A percentile compares a stretch with the other conserved stretches of the same genome.
Conservation (phyloP, 2,888 invertebrate genomes). For the Tipula lateralis region DNA sequence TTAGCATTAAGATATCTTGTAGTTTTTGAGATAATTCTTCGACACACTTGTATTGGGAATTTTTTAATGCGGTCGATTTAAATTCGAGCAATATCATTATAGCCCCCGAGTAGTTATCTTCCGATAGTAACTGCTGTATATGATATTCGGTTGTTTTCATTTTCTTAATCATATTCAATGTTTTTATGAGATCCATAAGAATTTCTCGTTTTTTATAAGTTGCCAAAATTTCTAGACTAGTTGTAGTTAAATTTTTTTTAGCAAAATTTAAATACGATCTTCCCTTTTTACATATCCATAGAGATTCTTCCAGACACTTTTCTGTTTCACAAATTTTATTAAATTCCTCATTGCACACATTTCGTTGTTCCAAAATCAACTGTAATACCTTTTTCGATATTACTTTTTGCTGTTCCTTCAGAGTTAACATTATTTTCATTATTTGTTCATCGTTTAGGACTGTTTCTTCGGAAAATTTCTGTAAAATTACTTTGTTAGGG, state of each 20-base stretch:
- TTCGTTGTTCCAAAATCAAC: constrained; percentile 86
- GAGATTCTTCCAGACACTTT: constrained; percentile 61
- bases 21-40: constrained; percentile 79
- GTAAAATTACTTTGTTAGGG: neutral
- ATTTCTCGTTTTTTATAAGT: constrained; percentile 86
- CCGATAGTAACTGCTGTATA: constrained; percentile 72
- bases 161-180: constrained; percentile 73
- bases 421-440: constrained; percentile 42
- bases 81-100: constrained; percentile 86
- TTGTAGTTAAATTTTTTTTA: constrained; percentile 74
- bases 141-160: constrained; percentile 79
- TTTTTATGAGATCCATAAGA: constrained; percentile 71
- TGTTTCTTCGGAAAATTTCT: neutral
- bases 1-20: constrained; percentile 84
- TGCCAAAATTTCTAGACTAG: constrained; percentile 83
- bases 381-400: constrained; percentile 92
- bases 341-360: constrained; percentile 80
- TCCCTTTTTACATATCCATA: constrained; percentile 67
- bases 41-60: constrained; percentile 87
- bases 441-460: neutral
- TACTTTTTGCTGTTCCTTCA: constrained; percentile 54
- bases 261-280: constrained; percentile 69
- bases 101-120: constrained; percentile 83
- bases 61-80: constrained; percentile 75
- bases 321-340: constrained; percentile 68